These are phyloP conservation scores for Nothobranchius kuhntae DNA, from an alignment of 2,113 vertebrate species.

Conservation along the genomic window DNA sequence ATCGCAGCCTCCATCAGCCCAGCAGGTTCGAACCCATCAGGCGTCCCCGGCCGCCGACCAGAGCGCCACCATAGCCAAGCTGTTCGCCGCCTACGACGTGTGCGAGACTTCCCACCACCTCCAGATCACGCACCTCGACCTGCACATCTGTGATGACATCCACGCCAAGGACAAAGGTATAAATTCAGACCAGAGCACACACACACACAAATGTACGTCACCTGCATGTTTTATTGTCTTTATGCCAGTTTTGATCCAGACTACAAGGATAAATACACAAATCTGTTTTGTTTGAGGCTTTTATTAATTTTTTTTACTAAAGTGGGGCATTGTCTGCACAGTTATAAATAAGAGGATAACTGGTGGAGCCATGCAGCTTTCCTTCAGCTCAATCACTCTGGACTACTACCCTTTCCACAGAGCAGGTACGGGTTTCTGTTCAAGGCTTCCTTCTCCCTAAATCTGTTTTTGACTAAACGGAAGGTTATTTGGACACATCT, in stretches of 20 bases:
- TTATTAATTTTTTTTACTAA: no score
- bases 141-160: constrained; percentile 98
- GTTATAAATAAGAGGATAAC: constrained; percentile 87
- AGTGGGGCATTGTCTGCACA: constrained; percentile 45
- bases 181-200: not conserved
- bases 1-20: constrained; percentile 76
- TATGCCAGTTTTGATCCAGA: not conserved
- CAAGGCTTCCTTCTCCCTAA: not conserved
- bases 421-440: constrained; percentile 82
- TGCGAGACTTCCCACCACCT: constrained; percentile 97
- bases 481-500: not conserved
- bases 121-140: constrained; percentile 93
- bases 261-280: not conserved
- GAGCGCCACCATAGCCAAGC: constrained; percentile 86
- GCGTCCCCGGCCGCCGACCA: constrained; percentile 83
- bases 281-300: no score
- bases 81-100: constrained; percentile 91
- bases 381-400: constrained; percentile 91
- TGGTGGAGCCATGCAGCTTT: constrained; percentile 97
- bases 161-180: constrained; percentile 92
- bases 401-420: constrained; percentile 98
- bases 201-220: no score
- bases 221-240: not conserved
- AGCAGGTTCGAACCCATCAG: constrained; percentile 87
- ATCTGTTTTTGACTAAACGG: not conserved